phyloP scores from a whole-genome alignment of 35 echinoderm and acorn worm genomes.

The Lytechinus pictus region DNA sequence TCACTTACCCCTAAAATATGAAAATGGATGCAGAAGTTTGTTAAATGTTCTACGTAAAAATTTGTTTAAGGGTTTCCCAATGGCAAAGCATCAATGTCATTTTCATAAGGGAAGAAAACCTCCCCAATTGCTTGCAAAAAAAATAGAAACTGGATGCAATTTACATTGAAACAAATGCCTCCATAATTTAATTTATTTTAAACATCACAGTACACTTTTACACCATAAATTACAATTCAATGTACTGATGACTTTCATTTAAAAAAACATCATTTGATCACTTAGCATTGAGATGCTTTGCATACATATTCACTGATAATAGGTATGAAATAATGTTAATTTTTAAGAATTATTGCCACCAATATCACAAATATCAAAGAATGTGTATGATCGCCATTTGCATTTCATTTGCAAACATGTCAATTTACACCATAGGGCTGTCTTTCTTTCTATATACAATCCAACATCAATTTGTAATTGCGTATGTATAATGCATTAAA shows the following conservation, averaged over 20 bases:
- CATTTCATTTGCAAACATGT: not conserved
- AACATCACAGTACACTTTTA: not conserved
- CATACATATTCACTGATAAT: not conserved
- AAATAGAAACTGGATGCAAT: not conserved
- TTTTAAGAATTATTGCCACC: not conserved
- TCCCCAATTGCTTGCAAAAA: not conserved
- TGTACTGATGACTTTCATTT: not conserved
- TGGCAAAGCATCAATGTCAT: not conserved
- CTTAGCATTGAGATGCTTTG: not conserved
- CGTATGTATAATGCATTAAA: not conserved
- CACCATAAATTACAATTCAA: not conserved
- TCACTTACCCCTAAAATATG: not conserved
- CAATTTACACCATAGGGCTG: too few species aligned
- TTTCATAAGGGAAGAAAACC: not conserved
- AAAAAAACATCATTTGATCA: slow-evolving; percentile 6
- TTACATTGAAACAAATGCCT: not conserved
- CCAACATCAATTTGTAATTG: not conserved
- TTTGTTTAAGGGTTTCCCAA: not conserved
- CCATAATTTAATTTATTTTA: not conserved
- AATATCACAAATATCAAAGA: not conserved
- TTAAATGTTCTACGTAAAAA: not conserved
- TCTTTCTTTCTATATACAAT: not conserved
- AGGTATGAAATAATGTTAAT: slow-evolving; percentile 7
- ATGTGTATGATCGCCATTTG: not conserved
- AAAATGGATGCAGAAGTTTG: not conserved